Conservation (phyloP, 1,140 invertebrate species). For the Diachasma alloeum region DNA sequence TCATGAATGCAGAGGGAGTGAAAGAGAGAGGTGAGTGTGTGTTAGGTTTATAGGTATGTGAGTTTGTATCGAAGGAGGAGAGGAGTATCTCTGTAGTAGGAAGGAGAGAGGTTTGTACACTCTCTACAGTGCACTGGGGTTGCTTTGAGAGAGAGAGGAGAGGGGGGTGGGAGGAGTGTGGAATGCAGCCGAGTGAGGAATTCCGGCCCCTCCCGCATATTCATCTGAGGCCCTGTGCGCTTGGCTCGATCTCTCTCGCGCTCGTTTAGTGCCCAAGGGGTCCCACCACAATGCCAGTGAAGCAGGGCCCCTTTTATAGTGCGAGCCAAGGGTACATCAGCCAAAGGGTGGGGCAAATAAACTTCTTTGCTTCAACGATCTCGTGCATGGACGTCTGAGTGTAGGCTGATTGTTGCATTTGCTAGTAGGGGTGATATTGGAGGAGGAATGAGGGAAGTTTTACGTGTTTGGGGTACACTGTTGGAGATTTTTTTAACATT, state of each 20-base stretch:
- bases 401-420: not conserved
- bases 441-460: not conserved
- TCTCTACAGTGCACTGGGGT: not conserved
- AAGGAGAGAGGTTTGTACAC: not conserved
- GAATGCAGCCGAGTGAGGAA: constrained; percentile 64
- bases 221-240: constrained; percentile 54
- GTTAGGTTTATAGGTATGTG: not conserved
- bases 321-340: constrained; percentile 38
- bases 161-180: constrained; percentile 38
- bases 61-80: not conserved
- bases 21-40: not conserved
- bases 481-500: too few relatives aligned
- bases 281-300: constrained; percentile 24
- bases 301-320: constrained; percentile 60
- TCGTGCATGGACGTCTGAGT: not conserved
- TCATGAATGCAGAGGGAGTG: not conserved
- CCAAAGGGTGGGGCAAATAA: constrained; percentile 34
- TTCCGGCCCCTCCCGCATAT: constrained; percentile 66
- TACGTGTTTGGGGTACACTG: too few relatives aligned
- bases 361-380: not conserved
- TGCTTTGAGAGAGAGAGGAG: constrained; percentile 18
- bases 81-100: not conserved
- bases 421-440: not conserved
- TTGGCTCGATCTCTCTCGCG: not conserved
- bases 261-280: constrained; percentile 34